A percentile compares a stretch with the other conserved stretches of the same genome.
phyloP scores from a whole-genome alignment of 2,888 invertebrate genomes.

The Smittia aterrima region DNA sequence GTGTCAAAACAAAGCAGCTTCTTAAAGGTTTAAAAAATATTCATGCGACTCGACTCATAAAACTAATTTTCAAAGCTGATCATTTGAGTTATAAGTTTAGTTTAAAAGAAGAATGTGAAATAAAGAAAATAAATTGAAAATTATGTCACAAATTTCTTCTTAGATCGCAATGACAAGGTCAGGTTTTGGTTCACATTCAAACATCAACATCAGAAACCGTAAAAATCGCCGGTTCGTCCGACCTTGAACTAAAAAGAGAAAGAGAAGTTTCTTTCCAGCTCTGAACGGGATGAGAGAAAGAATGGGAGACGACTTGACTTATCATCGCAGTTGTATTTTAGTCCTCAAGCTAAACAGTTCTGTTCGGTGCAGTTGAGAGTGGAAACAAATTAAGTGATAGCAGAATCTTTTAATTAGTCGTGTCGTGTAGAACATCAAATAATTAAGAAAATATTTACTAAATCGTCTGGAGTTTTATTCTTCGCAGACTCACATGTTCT shows the following conservation, averaged over 20 bases:
- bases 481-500: background rate
- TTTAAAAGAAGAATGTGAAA: background rate
- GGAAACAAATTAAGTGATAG: background rate
- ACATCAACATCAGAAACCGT: too few species aligned
- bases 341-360: background rate
- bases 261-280: background rate
- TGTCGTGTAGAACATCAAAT: background rate
- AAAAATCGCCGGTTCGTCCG: too few species aligned
- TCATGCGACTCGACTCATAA: background rate
- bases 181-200: background rate
- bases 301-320: background rate
- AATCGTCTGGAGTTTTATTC: too few species aligned
- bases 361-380: background rate
- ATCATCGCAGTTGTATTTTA: background rate
- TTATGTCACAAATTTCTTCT: background rate
- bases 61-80: background rate
- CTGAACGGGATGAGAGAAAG: too few species aligned
- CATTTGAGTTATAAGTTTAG: too few species aligned
- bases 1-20: too few species aligned
- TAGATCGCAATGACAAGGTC: background rate
- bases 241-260: background rate
- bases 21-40: too few species aligned
- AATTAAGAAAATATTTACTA: background rate
- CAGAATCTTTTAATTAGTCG: background rate
- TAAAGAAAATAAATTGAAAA: background rate